Base-by-base conservation (phyloP, 1,140 invertebrate species). In the Halesus radiatus region DNA sequence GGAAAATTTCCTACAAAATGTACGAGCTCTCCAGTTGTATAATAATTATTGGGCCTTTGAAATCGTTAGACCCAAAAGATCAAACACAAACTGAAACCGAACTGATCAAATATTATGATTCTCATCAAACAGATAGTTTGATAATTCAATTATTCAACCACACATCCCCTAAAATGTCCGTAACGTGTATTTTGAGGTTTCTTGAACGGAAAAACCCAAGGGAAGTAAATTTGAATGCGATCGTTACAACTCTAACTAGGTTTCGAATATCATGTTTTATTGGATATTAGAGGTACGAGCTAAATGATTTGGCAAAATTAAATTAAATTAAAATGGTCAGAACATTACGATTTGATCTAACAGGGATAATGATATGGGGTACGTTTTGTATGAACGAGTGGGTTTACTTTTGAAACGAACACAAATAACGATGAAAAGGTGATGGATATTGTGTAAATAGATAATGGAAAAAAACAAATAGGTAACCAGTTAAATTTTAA, bases 11-110 rank as follows among this genome's bases (percentile, higher is more conserved):
- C 26, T 3, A 29, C 29, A 26, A 66, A 66, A 66, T 37, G 1
- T 66, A 66, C 26, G 26, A 45, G 10, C 62, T 16, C 29, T n/a
- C 26, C 20, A 23, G 60, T n/a, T n/a, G 53, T 62, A 29, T 23
- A 6, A 29, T 64, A 26, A 68, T 54, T 22, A 45, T 64, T 26
- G 58, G 22, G 50, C 50, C 4, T 54, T 8, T 74, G 22, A 53
- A 75, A 68, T 32, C 18, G 75, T 52, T 37, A 68, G 22, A 18
- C 60, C 50, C 54, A 54, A 76, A 60, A 76, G 53, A 64, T 20
- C 62, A 78, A 78, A 68, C 29, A 53, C 22, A 66, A 29, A 29
- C 23, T 66, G 10, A 32, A 66, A 66, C 29, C 15, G 29, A 8
- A n/a, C 62, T 32, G 62, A 32, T 66, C 62, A 13, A 32, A 66